Evolutionary conservation across 2,113 vertebrate genomes (phyloP), one percentile per base, ranked within the genome.

Genomic region (pig (Sus scrofa)): DNA sequence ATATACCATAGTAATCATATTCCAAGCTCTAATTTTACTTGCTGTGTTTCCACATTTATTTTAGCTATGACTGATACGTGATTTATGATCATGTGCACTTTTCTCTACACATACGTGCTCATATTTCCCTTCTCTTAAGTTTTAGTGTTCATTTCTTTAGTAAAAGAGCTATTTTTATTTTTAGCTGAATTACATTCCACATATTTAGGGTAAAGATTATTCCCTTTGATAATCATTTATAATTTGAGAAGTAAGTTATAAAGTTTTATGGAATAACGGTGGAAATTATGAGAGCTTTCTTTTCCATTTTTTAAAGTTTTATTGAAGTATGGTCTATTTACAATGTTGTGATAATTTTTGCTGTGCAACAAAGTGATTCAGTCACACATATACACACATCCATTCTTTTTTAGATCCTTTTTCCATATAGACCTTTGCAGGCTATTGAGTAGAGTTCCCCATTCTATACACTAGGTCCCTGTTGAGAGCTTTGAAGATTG

Each of bases 91-190:
- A 13, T 62, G 34, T n/a, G 3, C n/a, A 11, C 10, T 77, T 86
- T 96, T 91, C 16, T 65, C 39, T 83, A 12, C 9, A 81, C 2
- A 20, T 79, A 18, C 60, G 1, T 70, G 22, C 13, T 95, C 13
- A 27, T 16, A 22, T 44, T 90, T 92, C 62, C 18, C 15, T 92
- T 78, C 62, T 70, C 89, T 30, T 68, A 84, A 83, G 7, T 60
- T 75, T 84, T 73, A 87, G 11, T 73, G 18, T 86, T 79, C 84
- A 62, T 60, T 88, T 56, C 62, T 96, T 93, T 7, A 86, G 20
- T 93, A 92, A 84, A 91, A 79, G 39, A 87, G 19, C 7, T 56
- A 79, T 52, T 92, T 96, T 89, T 39, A 93, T 83, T 93, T 97
- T 95, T n/a, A 95, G 75, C n/a, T 73, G 85, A 95, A 79, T 93